These are phyloP conservation scores for Trachelus tabidus DNA, from an alignment of 2,888 invertebrate species.

Conservation along the genomic window DNA sequence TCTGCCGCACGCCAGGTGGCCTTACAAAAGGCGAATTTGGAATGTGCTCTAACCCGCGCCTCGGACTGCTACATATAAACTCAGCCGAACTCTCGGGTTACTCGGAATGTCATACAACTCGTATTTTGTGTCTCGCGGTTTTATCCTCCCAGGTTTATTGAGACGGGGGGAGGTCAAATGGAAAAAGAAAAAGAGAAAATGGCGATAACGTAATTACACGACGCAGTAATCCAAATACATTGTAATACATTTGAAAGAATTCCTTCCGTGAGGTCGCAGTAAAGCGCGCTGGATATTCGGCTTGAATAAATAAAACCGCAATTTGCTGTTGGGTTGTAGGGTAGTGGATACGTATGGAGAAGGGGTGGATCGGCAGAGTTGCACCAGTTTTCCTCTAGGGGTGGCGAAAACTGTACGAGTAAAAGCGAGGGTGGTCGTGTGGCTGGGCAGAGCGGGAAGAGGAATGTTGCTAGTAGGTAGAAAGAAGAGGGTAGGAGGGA, in stretches of 20 bases:
- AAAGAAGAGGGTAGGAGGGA: conserved; percentile 29
- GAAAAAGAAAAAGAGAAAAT: not conserved
- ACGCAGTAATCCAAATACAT: not conserved
- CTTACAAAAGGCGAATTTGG: conserved; percentile 5
- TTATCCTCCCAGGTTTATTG: not conserved
- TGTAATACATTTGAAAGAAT: not conserved
- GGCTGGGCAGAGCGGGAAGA: not conserved
- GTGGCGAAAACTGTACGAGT: not conserved
- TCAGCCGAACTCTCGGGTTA: not conserved
- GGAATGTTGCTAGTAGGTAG: conserved; percentile 28
- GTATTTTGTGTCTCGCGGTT: not conserved
- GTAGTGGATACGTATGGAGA: not conserved
- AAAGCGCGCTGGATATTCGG: conserved; percentile 7
- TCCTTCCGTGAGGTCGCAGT: not conserved
- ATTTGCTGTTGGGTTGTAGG: conserved; percentile 8
- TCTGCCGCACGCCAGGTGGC: not conserved
- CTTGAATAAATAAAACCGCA: conserved; percentile 19
- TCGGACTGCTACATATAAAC: not conserved
- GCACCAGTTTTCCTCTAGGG: not conserved
- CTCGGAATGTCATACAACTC: not conserved
- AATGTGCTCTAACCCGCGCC: not conserved
- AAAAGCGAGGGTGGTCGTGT: not conserved
- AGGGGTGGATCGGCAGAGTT: not conserved
- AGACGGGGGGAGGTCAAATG: not conserved
- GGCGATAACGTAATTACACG: not conserved